Conservation (phyloP, 2,797 vertebrate species). For the Cossypha polioptera region DNA sequence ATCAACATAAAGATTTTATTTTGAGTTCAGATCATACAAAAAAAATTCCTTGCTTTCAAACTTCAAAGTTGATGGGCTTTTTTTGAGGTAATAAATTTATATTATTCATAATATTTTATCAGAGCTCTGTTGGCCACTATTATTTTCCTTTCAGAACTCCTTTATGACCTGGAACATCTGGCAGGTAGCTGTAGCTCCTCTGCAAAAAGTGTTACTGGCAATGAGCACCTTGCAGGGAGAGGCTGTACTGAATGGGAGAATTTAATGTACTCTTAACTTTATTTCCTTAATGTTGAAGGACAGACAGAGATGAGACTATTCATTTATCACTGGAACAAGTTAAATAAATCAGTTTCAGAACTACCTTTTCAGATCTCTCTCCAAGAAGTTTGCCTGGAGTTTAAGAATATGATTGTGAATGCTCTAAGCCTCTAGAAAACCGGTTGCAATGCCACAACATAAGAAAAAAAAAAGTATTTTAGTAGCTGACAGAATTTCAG, state of each 20-base stretch:
- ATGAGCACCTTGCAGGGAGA: neutral
- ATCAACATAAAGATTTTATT: neutral
- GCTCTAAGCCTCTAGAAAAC: neutral
- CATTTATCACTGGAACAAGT: neutral
- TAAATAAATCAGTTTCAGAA: neutral
- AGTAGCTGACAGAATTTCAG: neutral
- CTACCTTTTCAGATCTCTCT: neutral
- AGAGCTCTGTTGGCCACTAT: neutral
- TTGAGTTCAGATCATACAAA: neutral
- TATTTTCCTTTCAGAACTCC: neutral
- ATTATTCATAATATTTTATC: neutral
- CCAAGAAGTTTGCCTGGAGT: neutral
- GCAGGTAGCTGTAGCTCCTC: neutral
- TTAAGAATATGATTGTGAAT: neutral
- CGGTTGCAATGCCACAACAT: neutral
- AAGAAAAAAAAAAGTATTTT: neutral
- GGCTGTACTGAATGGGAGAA: neutral
- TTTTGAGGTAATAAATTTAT: neutral
- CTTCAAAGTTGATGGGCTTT: rapidly evolving
- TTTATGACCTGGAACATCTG: neutral
- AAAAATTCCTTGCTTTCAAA: neutral
- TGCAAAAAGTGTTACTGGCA: neutral
- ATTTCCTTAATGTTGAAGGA: neutral
- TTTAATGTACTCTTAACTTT: neutral
- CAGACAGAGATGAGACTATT: neutral